phyloP scores from a whole-genome alignment of 2,113 vertebrate species.

The Erythrocercus mccallii region DNA sequence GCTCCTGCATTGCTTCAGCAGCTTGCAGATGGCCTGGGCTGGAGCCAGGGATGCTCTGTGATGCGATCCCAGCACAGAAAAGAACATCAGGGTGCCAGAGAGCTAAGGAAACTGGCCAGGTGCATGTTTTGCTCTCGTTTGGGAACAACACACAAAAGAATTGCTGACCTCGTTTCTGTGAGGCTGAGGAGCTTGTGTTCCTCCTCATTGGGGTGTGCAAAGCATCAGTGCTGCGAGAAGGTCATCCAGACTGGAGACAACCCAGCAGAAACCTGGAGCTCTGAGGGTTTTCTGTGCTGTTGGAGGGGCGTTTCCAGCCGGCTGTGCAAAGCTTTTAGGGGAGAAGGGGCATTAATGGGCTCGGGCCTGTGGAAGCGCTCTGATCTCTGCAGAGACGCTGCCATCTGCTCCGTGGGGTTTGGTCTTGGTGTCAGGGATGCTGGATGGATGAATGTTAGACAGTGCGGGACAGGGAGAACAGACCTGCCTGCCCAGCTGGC shows the following conservation, averaged over 20 bases:
- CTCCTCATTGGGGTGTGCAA: accelerated
- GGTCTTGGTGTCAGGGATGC: accelerated
- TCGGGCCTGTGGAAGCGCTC: accelerated
- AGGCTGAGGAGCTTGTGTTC: background rate
- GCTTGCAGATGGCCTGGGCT: background rate
- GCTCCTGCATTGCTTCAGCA: background rate
- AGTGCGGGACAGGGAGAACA: background rate
- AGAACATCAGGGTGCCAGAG: background rate
- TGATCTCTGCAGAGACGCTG: background rate
- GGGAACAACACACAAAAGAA: background rate
- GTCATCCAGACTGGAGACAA: background rate
- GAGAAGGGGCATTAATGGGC: background rate
- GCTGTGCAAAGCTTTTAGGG: accelerated
- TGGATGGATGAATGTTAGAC: accelerated
- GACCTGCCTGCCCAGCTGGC: accelerated
- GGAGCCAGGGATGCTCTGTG: background rate
- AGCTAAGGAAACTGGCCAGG: background rate
- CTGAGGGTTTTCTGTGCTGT: background rate
- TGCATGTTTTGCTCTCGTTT: background rate
- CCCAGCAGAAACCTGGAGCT: background rate
- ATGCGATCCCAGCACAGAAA: background rate
- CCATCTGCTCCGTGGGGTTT: background rate
- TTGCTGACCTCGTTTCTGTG: background rate
- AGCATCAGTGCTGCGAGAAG: background rate
- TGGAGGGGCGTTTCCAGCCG: background rate